These are phyloP conservation scores for Dolichotis patagonum DNA, from an alignment of 2,113 vertebrate species.

Conservation along the genomic window DNA sequence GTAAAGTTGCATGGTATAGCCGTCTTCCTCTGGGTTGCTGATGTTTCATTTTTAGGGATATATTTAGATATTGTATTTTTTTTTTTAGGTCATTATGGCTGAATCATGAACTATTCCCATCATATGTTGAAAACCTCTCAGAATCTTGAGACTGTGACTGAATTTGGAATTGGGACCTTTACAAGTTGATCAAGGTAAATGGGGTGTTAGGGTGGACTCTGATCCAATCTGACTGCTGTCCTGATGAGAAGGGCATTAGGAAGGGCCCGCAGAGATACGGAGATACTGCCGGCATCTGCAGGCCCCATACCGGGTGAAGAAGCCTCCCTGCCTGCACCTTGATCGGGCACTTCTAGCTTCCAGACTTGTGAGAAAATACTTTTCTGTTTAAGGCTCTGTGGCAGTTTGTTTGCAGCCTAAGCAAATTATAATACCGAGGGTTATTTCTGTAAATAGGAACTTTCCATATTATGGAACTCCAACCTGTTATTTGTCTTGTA, in stretches of 20 bases:
- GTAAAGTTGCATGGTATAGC: background rate
- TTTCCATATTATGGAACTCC: background rate
- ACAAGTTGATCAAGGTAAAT: background rate
- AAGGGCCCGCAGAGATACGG: background rate
- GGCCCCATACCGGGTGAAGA: background rate
- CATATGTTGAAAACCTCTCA: background rate
- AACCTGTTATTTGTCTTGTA: slow-evolving; percentile 6
- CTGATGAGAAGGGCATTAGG: background rate
- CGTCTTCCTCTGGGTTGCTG: background rate
- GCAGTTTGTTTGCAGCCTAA: background rate
- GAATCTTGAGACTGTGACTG: slow-evolving; percentile 4
- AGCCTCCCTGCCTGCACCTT: background rate
- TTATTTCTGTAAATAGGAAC: background rate
- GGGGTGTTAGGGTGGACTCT: background rate
- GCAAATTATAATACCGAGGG: background rate
- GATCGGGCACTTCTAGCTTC: background rate
- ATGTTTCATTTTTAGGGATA: background rate
- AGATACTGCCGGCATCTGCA: background rate
- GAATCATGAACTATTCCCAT: background rate
- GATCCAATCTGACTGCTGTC: background rate
- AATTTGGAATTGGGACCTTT: background rate
- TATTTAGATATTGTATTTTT: background rate
- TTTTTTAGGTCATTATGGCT: background rate
- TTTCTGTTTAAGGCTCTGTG: background rate
- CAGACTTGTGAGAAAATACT: background rate